phyloP scores from a whole-genome alignment of 2,797 vertebrate genomes.

The Cirrhinus mrigala region DNA sequence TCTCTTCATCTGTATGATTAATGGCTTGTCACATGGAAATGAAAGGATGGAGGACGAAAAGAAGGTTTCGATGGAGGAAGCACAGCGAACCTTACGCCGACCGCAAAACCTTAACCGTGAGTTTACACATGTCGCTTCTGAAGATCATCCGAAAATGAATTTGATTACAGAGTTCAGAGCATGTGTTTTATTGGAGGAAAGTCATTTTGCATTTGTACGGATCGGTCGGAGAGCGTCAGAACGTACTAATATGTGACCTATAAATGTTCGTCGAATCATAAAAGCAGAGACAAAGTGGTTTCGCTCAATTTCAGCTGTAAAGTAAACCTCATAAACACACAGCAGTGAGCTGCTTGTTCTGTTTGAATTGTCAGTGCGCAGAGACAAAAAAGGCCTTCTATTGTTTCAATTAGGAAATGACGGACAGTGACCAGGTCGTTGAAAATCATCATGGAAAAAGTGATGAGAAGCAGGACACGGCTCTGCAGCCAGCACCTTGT shows the following conservation, averaged over 20 bases:
- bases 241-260: background rate
- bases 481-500: conserved; percentile 9
- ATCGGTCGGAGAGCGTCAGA: background rate
- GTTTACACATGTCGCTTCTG: conserved; percentile 52
- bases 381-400: background rate
- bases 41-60: conserved; percentile 55
- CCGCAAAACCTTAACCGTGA: conserved; percentile 46
- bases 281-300: conserved; percentile 11
- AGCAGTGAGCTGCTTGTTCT: background rate
- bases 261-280: background rate
- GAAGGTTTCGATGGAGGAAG: conserved; percentile 48
- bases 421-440: conserved; percentile 6
- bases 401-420: conserved; percentile 11
- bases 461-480: conserved; percentile 13
- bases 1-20: conserved; percentile 58
- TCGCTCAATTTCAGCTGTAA: background rate
- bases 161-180: conserved; percentile 34
- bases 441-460: conserved; percentile 22
- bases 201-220: conserved; percentile 2
- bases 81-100: conserved; percentile 44
- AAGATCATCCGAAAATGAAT: conserved; percentile 44
- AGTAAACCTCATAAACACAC: conserved; percentile 2
- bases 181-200: conserved; percentile 24
- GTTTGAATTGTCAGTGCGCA: background rate
- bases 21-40: conserved; percentile 61